phyloP scores from a whole-genome alignment of 2,797 vertebrate species.

The Emys orbicularis region DNA sequence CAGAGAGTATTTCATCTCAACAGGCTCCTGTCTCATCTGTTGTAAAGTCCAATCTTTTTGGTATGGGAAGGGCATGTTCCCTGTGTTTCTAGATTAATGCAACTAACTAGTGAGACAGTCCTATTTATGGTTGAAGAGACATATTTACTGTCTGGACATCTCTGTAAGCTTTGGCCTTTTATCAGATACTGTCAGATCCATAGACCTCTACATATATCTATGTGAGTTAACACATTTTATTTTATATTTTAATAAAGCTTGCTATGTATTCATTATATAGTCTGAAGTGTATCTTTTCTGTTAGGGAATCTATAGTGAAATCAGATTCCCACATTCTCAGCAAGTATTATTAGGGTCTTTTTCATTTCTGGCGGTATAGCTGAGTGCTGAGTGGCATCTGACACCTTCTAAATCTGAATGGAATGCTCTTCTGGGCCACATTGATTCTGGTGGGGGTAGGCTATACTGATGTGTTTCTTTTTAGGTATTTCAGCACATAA shows the following conservation, averaged over 20 bases:
- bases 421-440: background rate
- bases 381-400: background rate
- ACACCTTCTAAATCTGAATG: background rate
- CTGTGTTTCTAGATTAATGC: background rate
- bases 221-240: background rate
- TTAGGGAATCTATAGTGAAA: background rate
- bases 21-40: background rate
- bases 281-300: background rate
- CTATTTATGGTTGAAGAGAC: background rate
- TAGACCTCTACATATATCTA: background rate
- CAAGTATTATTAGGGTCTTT: background rate
- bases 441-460: background rate
- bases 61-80: background rate
- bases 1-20: background rate
- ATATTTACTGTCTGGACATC: background rate
- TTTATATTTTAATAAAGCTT: background rate
- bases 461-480: background rate
- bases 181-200: background rate
- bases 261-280: background rate
- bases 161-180: background rate
- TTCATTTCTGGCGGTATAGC: background rate
- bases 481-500: background rate
- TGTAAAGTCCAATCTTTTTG: background rate
- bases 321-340: background rate
- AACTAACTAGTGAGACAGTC: background rate